A percentile compares a stretch with the other conserved stretches of the same genome.
These are phyloP conservation scores for Muschampia plurimacula DNA, from an alignment of 2,888 invertebrate genomes.

Conservation along the genomic window DNA sequence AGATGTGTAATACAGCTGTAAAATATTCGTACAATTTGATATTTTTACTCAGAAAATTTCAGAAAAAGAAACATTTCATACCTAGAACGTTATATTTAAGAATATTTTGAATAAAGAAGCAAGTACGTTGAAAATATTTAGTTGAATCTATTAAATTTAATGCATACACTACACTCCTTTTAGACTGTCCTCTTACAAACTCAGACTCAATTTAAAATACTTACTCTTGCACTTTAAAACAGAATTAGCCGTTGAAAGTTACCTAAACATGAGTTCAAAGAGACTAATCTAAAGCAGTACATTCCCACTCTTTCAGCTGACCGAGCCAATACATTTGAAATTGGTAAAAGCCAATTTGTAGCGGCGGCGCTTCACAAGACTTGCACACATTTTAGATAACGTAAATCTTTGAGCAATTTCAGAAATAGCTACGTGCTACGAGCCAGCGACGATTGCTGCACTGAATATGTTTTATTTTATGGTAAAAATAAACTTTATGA, in stretches of 20 bases:
- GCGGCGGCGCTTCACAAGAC: conserved; percentile 23
- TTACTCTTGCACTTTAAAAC: conserved; percentile 9
- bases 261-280: conserved; percentile 29
- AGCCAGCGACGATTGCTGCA: neutral
- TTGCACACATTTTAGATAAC: conserved; percentile 10
- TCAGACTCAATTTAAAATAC: conserved; percentile 17
- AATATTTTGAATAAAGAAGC: no score
- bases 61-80: no score
- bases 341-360: conserved; percentile 33
- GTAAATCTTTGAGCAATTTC: conserved; percentile 21
- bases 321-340: conserved; percentile 32
- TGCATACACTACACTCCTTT: conserved; percentile 4
- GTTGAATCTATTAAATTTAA: neutral
- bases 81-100: no score
- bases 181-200: neutral
- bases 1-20: no score
- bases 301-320: neutral
- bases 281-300: conserved; percentile 17
- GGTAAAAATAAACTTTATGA: neutral
- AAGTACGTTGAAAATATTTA: neutral
- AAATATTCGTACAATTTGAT: no score
- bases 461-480: neutral
- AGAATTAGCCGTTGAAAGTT: conserved; percentile 23
- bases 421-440: conserved; percentile 23
- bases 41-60: neutral